Conservation (phyloP, 2,888 invertebrate genomes). For the Synanthedon vespiformis region DNA sequence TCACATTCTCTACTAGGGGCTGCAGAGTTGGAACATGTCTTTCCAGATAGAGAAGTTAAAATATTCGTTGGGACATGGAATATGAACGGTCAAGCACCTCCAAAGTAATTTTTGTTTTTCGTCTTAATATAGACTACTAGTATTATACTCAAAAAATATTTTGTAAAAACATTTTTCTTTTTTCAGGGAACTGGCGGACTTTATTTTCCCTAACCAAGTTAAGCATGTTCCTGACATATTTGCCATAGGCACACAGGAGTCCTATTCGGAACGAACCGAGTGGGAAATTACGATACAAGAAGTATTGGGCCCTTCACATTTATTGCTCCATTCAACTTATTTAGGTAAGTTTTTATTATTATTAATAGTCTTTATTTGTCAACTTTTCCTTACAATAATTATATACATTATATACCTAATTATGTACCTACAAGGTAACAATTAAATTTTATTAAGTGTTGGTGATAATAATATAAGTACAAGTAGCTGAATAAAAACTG, state of each 20-base stretch:
- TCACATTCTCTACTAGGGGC: constrained; percentile 86
- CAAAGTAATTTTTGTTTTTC: constrained; percentile 74
- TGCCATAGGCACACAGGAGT: constrained; percentile 94
- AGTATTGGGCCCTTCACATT: constrained; percentile 92
- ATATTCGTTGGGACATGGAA: constrained; percentile 97
- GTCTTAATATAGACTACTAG: neutral
- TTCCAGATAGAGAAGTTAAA: constrained; percentile 86
- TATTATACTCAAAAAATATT: neutral
- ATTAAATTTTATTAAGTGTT: too few species aligned
- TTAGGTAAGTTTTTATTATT: constrained; percentile 67
- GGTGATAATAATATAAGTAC: too few species aligned
- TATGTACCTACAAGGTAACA: too few species aligned
- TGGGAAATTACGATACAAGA: constrained; percentile 94
- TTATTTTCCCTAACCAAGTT: constrained; percentile 86
- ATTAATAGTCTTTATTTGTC: too few species aligned
- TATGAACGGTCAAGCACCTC: constrained; percentile 92
- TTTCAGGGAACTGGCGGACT: constrained; percentile 85
- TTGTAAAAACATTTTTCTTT: constrained; percentile 4
- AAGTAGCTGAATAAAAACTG: too few species aligned
- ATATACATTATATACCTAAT: too few species aligned
- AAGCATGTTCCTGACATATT: constrained; percentile 91
- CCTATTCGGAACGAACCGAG: constrained; percentile 85
- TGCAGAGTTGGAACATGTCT: constrained; percentile 85
- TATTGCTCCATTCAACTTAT: constrained; percentile 86
- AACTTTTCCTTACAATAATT: too few species aligned